Base-by-base conservation (phyloP, 1,140 invertebrate genomes). In the Argopecten irradians region DNA sequence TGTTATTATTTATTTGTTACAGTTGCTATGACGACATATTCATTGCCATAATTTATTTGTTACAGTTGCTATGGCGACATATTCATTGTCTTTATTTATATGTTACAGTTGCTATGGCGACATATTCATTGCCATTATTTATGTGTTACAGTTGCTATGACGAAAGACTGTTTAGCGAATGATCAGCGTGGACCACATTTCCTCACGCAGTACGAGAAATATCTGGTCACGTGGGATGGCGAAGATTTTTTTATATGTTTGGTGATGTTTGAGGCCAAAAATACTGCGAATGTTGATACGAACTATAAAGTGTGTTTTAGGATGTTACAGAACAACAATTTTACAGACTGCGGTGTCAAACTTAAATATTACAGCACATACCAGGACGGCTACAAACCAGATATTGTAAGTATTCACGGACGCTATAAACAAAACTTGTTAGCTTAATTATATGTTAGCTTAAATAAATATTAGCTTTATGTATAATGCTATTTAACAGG, bases 121-220 rank as follows among this genome's bases (percentile, higher is more conserved):
- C 5, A 39, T 39, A 8, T 8, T 39, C 13, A 39, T 39, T 39
- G 13, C 13, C 13, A 39, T 39, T 39, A 8, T 28, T 71, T n/a
- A 28, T 71, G n/a, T 71, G 55, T 71, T 71, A 5, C 55, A 71
- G 55, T 71, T n/a, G n/a, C 55, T 71, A 71, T 71, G 55, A 71
- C 55, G 55, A 71, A n/a, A n/a, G 11, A 28, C 22, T 71, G 55
- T 71, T 28, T 71, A n/a, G 8, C 55, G 5, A 22, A 71, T 28
- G 55, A 71, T 28, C 55, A 11, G 55, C 55, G 55, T n/a, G 55
- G 55, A 71, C 55, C 55, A 7, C 55, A 71, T 71, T 71, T 5
- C 55, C 55, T 71, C 55, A 71, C 55, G 28, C 55, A 71, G 22
- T 71, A 71, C 55, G 22, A 71, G 55, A 71, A 71, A 28, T 71